phyloP scores from a whole-genome alignment of 2,888 invertebrate species.

The Prenolepis imparis region DNA sequence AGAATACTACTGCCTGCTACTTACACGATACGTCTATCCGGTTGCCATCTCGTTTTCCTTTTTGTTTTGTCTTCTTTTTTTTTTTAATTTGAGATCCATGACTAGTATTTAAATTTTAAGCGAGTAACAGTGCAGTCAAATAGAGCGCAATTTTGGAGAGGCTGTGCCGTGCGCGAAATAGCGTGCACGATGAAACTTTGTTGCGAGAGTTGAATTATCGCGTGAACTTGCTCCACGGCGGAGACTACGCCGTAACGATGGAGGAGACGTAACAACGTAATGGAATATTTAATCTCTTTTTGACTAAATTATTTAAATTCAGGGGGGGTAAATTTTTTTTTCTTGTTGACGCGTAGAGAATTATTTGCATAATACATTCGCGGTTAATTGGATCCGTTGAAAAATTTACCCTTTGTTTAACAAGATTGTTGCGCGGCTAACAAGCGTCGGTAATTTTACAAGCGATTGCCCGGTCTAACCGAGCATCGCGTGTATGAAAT shows the following conservation, averaged over 20 bases:
- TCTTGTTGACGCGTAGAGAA: constrained; percentile 61
- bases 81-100: constrained; percentile 45
- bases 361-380: constrained; percentile 50
- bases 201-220: constrained; percentile 66
- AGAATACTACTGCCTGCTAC: constrained; percentile 58
- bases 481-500: constrained; percentile 53
- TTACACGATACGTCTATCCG: constrained; percentile 60
- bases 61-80: not conserved
- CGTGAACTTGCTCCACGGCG: constrained; percentile 46
- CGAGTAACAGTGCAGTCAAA: constrained; percentile 33
- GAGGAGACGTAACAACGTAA: constrained; percentile 62
- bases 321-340: constrained; percentile 38
- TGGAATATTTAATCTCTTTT: constrained; percentile 74
- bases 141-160: constrained; percentile 48
- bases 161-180: constrained; percentile 21
- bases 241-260: constrained; percentile 50
- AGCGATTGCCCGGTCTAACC: constrained; percentile 51
- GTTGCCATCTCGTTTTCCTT: not conserved
- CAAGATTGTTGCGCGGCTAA: constrained; percentile 54
- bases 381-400: constrained; percentile 64
- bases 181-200: constrained; percentile 55
- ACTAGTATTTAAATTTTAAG: constrained; percentile 62
- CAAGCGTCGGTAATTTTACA: constrained; percentile 52
- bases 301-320: constrained; percentile 66
- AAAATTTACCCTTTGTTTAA: constrained; percentile 56